Conservation (phyloP, 2,888 invertebrate species). For the Mactromeris polynyma region DNA sequence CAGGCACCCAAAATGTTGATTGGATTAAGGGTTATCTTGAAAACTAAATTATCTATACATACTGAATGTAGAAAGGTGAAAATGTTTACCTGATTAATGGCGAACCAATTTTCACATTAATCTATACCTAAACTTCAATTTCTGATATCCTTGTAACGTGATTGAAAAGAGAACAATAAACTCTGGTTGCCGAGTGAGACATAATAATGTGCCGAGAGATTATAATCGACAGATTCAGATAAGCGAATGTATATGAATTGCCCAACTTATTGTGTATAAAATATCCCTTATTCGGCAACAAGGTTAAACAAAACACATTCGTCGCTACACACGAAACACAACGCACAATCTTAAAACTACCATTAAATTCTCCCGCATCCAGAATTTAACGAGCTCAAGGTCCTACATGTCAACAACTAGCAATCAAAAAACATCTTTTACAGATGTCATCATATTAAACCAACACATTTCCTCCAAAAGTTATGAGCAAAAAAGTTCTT, state of each 20-base stretch:
- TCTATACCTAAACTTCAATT: conserved; percentile 26
- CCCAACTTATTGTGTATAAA: conserved; percentile 17
- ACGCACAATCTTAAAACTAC: conserved; percentile 1
- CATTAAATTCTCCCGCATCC: background rate
- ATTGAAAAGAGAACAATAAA: conserved; percentile 25
- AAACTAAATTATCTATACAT: conserved; percentile 39
- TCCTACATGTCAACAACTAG: background rate
- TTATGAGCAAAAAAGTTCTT: background rate
- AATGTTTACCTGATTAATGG: conserved; percentile 35
- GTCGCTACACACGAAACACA: background rate
- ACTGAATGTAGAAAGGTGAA: conserved; percentile 32
- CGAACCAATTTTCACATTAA: conserved; percentile 20
- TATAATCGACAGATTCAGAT: conserved; percentile 23
- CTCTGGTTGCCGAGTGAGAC: conserved; percentile 5
- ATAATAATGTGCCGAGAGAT: conserved; percentile 21
- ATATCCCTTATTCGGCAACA: background rate
- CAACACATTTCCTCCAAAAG: background rate
- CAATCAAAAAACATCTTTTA: background rate
- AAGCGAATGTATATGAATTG: conserved; percentile 34
- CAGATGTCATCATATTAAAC: background rate
- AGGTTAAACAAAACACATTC: conserved; percentile 1
- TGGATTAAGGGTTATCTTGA: conserved; percentile 40
- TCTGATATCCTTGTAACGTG: conserved; percentile 7
- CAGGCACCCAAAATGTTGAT: conserved; percentile 23
- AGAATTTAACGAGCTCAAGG: background rate